A percentile compares a stretch with the other conserved stretches of the same genome.
phyloP scores from a whole-genome alignment of 1,140 invertebrate genomes.

The Tetragonula clypearis region DNA sequence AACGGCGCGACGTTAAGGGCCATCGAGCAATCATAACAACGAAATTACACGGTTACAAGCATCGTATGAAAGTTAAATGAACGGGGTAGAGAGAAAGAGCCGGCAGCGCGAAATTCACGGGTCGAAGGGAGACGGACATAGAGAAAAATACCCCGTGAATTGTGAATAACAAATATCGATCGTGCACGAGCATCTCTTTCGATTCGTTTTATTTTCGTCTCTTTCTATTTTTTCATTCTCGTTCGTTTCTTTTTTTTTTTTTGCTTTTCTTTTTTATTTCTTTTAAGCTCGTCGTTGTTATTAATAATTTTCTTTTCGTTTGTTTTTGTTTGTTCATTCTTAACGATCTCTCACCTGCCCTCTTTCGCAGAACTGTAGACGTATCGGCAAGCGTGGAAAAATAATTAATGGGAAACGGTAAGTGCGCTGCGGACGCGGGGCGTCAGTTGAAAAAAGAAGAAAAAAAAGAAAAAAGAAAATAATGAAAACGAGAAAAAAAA shows the following conservation, averaged over 20 bases:
- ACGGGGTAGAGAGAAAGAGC: not conserved
- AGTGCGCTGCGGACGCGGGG: conserved; percentile 6
- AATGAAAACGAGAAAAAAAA: not conserved
- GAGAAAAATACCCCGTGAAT: conserved; percentile 15
- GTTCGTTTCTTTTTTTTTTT: not conserved
- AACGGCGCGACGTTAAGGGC: conserved; percentile 35
- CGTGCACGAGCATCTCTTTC: not conserved
- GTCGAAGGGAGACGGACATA: not conserved
- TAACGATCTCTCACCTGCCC: conserved; percentile 73
- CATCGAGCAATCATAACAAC: conserved; percentile 50
- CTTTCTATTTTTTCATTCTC: no score
- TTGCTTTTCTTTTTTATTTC: not conserved
- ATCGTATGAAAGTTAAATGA: conserved; percentile 48
- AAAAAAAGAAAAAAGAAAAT: not conserved
- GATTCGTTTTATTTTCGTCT: conserved; percentile 12
- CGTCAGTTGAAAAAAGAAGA: conserved; percentile 23
- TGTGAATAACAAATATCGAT: conserved; percentile 36
- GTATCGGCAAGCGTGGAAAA: conserved; percentile 63
- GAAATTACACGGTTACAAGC: conserved; percentile 44
- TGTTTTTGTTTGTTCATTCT: conserved; percentile 22
- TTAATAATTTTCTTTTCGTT: not conserved
- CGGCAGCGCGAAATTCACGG: no score
- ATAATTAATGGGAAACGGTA: conserved; percentile 51
- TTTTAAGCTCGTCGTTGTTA: not conserved
- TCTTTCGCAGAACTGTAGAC: conserved; percentile 74